Conservation (phyloP, 2,113 vertebrate species). For the Oryzias celebensis region DNA sequence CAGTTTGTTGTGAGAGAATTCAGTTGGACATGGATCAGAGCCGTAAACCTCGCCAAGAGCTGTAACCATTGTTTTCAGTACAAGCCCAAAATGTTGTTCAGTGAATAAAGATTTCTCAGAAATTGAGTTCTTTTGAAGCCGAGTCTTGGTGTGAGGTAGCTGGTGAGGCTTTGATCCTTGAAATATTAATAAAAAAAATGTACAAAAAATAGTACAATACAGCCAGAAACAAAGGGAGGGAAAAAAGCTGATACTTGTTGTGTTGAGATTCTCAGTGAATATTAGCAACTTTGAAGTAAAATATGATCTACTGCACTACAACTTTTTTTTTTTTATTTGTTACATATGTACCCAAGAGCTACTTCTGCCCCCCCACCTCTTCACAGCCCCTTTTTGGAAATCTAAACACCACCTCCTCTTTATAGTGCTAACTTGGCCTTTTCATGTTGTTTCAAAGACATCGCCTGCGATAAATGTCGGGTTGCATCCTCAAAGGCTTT, state of each 20-base stretch:
- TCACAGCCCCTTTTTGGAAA: constrained; percentile 25
- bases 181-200: constrained; percentile 6
- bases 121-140: constrained; percentile 20
- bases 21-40: background rate
- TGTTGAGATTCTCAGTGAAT: constrained; percentile 6
- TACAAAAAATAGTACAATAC: background rate
- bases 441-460: constrained; percentile 72
- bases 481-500: constrained; percentile 59
- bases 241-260: background rate
- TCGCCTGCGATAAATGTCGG: constrained; percentile 58
- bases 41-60: background rate
- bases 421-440: constrained; percentile 50
- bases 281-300: background rate
- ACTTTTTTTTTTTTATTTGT: constrained; percentile 5
- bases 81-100: background rate
- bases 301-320: background rate
- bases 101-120: constrained; percentile 4
- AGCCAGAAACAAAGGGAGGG: background rate
- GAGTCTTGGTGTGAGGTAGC: constrained; percentile 1
- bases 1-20: too few species aligned
- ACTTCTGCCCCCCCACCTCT: constrained; percentile 3
- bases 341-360: background rate
- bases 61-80: background rate
- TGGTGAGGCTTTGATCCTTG: constrained; percentile 24
- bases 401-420: constrained; percentile 7